Base-by-base conservation (phyloP, 2,797 vertebrate genomes). In the Alouatta caraya region DNA sequence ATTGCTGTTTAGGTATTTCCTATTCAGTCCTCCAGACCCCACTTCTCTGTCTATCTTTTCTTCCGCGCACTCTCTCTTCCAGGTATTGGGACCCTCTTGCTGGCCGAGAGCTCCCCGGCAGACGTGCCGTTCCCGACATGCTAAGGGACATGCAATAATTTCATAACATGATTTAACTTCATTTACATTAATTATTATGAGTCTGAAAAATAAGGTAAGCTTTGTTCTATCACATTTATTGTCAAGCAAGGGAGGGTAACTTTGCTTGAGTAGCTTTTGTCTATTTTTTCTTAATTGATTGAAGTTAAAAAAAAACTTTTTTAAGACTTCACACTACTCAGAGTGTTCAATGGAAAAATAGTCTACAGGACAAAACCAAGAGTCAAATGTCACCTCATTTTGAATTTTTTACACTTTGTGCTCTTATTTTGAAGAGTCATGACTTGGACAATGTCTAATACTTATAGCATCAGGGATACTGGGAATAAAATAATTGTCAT, bases 391-490 rank as follows among this genome's bases (percentile, higher is more conserved):
- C 1, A 44, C 30, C 30, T 80, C 7, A 14, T 67, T 10, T 10
- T 79, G n/a, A 82, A 59, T 26, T 72, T 10, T 59, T 57, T 81
- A 19, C 2, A 52, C 1, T 92, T 92, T 37, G 8, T 24, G 33
- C 30, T 50, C 92, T 1, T 48, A 19, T 19, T 19, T 37, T 72
- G 15, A 13, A 78, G 5, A 55, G 11, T n/a, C 6, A n/a, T 30
- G 17, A 2, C 33, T 57, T 92, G 2, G 10, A 75, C 2, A 76
- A 70, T 44, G 1, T 4, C 21, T 55, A 21, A n/a, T 67, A 82
- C 0, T 8, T 13, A 21, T 3, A 84, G 14, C 7, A 84, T 64
- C 26, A 81, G 2, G 4, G 4, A 0, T 3, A 61, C 1, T 52
- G 61, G 42, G 73, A 67, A 6, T 79, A 85, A 90, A 96, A 76